A percentile compares a stretch with the other conserved stretches of the same genome.
phyloP scores from a whole-genome alignment of 1,140 invertebrate genomes.

The Colletes latitarsis region DNA sequence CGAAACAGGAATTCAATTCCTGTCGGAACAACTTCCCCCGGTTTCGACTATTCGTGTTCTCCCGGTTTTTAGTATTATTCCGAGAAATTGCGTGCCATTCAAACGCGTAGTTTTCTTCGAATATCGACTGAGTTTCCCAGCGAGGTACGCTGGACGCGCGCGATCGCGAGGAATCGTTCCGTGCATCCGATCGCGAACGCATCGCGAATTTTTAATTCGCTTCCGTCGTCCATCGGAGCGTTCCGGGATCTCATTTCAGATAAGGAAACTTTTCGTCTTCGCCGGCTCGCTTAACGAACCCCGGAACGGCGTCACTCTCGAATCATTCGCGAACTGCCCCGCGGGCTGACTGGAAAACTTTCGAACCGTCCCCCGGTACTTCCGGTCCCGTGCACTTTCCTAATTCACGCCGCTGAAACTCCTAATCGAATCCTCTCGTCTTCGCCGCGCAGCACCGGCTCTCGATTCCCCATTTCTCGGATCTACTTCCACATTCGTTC shows the following conservation, averaged over 20 bases:
- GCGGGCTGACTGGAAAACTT: not conserved
- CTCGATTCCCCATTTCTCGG: not conserved
- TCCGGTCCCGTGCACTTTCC: not conserved
- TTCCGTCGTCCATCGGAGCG: conserved; percentile 1
- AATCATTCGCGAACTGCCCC: not conserved
- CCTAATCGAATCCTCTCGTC: conserved; percentile 18
- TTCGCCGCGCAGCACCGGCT: not conserved
- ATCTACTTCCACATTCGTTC: not conserved
- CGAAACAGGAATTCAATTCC: not conserved
- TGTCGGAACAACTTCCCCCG: not conserved
- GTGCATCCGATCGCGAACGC: not conserved
- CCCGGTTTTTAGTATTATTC: too few species aligned
- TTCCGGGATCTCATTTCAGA: conserved; percentile 62
- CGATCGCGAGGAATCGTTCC: too few species aligned
- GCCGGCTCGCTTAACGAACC: conserved; percentile 49
- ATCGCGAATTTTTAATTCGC: conserved; percentile 49
- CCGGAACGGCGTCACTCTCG: conserved; percentile 7
- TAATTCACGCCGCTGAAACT: conserved; percentile 22
- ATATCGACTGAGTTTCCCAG: not conserved
- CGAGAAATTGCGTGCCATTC: not conserved
- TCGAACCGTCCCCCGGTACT: not conserved
- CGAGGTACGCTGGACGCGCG: not conserved
- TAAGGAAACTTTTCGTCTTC: conserved; percentile 52
- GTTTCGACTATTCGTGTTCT: not conserved
- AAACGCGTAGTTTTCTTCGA: too few species aligned